Conservation (phyloP, 2,113 vertebrate species). For the Zosterops pallidus region DNA sequence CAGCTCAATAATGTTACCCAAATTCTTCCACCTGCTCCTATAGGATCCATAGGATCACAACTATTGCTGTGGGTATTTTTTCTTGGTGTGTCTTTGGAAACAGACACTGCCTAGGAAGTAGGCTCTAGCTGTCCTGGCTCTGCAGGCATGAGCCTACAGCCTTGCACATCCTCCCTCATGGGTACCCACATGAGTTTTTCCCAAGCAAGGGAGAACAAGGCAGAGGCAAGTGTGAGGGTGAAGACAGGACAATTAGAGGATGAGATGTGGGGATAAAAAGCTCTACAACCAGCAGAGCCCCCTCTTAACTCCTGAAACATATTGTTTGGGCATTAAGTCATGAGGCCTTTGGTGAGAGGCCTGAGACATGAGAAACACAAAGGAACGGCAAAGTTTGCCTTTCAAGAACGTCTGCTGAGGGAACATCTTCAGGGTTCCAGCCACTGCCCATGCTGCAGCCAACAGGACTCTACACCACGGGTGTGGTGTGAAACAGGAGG, state of each 20-base stretch:
- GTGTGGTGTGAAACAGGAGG: not conserved
- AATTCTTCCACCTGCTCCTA: not conserved
- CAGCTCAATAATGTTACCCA: not conserved
- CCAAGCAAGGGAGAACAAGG: not conserved
- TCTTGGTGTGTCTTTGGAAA: not conserved
- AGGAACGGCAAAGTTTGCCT: not conserved
- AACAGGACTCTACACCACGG: not conserved
- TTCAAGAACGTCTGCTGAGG: not conserved
- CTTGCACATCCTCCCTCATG: not conserved
- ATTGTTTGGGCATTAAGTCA: not conserved
- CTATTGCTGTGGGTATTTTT: not conserved
- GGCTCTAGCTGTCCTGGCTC: not conserved
- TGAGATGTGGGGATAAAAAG: not conserved
- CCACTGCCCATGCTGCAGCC: rapidly evolving
- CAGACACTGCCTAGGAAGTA: not conserved
- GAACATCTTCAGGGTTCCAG: not conserved
- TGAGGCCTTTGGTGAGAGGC: not conserved
- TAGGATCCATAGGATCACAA: not conserved
- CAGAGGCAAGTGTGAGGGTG: not conserved
- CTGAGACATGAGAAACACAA: not conserved
- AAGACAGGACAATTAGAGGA: not conserved
- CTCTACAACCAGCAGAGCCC: not conserved
- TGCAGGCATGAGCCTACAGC: not conserved
- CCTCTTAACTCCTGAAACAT: not conserved
- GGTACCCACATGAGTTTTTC: rapidly evolving